These are phyloP conservation scores for Notoglanidium macrostoma DNA, from an alignment of 2,797 vertebrate genomes.

Conservation along the genomic window DNA sequence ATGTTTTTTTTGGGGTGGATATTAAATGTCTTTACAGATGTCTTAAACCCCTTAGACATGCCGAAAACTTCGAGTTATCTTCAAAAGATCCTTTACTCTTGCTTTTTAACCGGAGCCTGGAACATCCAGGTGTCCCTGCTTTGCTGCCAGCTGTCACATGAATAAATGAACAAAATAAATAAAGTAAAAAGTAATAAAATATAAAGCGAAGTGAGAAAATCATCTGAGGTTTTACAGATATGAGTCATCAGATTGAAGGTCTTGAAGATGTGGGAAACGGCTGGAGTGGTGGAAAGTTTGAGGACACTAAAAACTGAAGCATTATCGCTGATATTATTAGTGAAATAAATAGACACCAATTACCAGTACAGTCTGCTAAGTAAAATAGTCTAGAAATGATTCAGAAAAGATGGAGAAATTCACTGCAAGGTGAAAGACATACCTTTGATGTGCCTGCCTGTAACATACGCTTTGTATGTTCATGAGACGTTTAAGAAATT, in stretches of 20 bases:
- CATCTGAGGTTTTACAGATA: background rate
- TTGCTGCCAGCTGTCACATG: constrained; percentile 23
- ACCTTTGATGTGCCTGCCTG: background rate
- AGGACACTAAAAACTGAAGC: background rate
- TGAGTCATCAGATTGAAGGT: background rate
- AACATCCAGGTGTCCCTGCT: constrained; percentile 20
- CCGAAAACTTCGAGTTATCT: constrained; percentile 1
- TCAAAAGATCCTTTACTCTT: constrained; percentile 15
- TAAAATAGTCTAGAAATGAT: background rate
- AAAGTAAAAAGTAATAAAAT: constrained; percentile 26
- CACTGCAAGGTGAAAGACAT: background rate
- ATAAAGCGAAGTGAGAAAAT: background rate
- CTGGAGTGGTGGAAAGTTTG: background rate
- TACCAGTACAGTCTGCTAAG: background rate
- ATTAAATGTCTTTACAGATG: constrained; percentile 21
- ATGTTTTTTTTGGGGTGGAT: constrained; percentile 24
- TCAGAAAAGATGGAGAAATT: background rate
- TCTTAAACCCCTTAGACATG: constrained; percentile 18
- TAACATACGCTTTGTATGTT: background rate
- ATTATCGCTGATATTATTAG: background rate
- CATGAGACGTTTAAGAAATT: background rate
- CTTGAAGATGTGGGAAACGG: background rate
- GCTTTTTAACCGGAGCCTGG: constrained; percentile 40
- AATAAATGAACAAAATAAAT: constrained; percentile 38
- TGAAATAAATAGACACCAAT: background rate